phyloP scores from a whole-genome alignment of 2,797 vertebrate species.

The Champsocephalus gunnari region DNA sequence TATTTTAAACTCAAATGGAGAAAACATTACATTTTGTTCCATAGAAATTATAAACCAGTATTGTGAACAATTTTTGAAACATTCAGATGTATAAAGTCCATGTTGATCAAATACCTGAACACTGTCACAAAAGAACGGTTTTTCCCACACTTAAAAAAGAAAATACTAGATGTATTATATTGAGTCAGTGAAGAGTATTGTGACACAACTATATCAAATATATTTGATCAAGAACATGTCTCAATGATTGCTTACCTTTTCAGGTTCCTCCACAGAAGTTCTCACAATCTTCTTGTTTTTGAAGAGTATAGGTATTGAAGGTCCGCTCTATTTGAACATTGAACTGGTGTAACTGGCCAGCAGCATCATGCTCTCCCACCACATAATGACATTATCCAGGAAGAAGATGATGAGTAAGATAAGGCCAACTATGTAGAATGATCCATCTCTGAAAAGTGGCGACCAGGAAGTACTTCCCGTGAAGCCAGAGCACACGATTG shows the following conservation, averaged over 20 bases:
- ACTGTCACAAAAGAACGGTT: no score
- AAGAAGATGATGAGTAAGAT: conserved; percentile 97
- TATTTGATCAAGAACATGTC: background rate
- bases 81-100: no score
- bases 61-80: no score
- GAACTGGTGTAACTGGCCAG: conserved; percentile 90
- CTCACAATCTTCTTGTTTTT: conserved; percentile 88
- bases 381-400: conserved; percentile 94
- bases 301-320: conserved; percentile 87
- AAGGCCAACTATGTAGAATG: conserved; percentile 95
- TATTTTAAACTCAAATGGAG: no score
- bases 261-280: conserved; percentile 84
- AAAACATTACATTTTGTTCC: no score
- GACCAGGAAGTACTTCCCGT: conserved; percentile 95
- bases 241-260: conserved; percentile 83
- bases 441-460: conserved; percentile 96
- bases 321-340: conserved; percentile 89
- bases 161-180: no score
- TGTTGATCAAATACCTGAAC: no score
- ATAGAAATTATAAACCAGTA: no score
- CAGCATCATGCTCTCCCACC: conserved; percentile 96
- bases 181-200: no score
- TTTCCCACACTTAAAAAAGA: no score
- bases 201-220: no score
- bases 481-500: conserved; percentile 97